These are phyloP conservation scores for Coreoperca whiteheadi DNA, from an alignment of 2,113 vertebrate genomes.

Conservation along the genomic window DNA sequence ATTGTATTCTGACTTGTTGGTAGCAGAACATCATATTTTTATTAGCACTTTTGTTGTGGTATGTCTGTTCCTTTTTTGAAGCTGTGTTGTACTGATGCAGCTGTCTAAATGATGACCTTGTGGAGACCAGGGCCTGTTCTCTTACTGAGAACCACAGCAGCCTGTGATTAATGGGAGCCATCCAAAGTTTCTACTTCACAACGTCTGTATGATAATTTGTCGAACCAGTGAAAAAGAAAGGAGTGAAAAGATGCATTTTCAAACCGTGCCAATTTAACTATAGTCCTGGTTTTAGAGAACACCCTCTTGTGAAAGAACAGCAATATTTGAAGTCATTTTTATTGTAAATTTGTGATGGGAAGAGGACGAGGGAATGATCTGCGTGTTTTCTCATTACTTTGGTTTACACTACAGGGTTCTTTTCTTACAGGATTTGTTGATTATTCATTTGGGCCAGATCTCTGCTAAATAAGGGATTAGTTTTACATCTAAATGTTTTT, in stretches of 20 bases:
- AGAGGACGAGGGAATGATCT: neutral
- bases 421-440: neutral
- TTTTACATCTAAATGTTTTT: neutral
- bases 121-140: neutral
- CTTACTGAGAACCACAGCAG: neutral
- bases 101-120: constrained; percentile 8
- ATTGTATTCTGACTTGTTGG: constrained; percentile 4
- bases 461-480: neutral
- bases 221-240: neutral
- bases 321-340: neutral
- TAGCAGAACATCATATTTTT: constrained; percentile 29
- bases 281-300: neutral
- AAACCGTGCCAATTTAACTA: constrained; percentile 38
- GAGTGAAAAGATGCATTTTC: neutral
- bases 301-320: constrained; percentile 8
- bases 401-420: neutral
- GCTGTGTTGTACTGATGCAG: constrained; percentile 19
- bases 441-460: neutral
- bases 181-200: constrained; percentile 20
- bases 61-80: constrained; percentile 17
- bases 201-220: neutral
- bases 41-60: constrained; percentile 42
- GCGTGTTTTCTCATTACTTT: neutral
- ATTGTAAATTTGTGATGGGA: neutral
- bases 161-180: neutral